phyloP scores from a whole-genome alignment of 2,113 vertebrate genomes.

The Opisthocomus hoazin region DNA sequence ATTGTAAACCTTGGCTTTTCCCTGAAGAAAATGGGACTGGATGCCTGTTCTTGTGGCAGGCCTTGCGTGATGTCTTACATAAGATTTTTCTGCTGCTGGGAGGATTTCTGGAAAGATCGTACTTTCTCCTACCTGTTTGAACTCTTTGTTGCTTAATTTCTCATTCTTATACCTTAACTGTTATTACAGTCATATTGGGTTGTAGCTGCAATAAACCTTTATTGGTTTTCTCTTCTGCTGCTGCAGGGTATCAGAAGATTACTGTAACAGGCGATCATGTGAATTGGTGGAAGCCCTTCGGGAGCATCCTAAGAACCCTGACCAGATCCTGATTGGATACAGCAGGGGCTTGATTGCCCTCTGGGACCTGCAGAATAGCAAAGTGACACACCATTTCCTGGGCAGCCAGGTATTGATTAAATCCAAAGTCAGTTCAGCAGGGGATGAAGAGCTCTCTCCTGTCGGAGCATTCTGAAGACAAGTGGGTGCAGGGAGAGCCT shows the following conservation, averaged over 20 bases:
- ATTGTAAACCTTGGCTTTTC: not conserved
- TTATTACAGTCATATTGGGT: not conserved
- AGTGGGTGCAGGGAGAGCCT: not conserved
- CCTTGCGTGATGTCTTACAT: not conserved
- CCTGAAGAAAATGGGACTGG: not conserved
- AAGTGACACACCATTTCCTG: constrained; percentile 78
- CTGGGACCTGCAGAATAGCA: constrained; percentile 84
- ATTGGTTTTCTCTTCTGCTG: not conserved
- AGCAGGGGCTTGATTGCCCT: constrained; percentile 88
- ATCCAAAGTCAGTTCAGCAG: not conserved
- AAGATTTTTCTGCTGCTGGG: not conserved
- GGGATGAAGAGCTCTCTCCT: not conserved
- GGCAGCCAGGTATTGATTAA: constrained; percentile 82
- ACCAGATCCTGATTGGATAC: constrained; percentile 89
- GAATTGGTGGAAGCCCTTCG: constrained; percentile 90
- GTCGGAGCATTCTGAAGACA: not conserved
- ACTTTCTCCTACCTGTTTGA: not conserved
- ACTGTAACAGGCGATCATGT: constrained; percentile 81
- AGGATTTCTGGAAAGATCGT: not conserved
- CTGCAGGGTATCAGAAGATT: constrained; percentile 84
- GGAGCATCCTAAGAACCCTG: constrained; percentile 84
- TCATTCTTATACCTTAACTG: not conserved
- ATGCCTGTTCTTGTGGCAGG: not conserved
- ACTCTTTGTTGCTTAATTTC: not conserved
- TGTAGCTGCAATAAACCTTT: not conserved